Base-by-base conservation (phyloP, 2,113 vertebrate genomes). In the Gallinago media region DNA sequence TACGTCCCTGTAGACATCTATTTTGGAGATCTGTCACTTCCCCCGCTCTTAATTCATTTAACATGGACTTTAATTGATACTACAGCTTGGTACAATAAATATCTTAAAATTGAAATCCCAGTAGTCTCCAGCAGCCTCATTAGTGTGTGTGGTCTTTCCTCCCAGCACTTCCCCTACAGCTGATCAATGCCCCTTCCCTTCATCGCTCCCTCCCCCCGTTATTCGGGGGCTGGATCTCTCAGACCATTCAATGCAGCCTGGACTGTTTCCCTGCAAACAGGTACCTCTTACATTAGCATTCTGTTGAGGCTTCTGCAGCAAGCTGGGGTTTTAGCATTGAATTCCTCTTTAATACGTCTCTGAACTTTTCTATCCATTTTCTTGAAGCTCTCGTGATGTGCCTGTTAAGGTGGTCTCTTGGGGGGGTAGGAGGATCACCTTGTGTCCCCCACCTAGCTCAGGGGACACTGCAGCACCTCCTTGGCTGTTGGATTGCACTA, bases 161-260 rank as follows among this genome's bases (percentile, higher is more conserved):
- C n/a, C 34, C 56, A 58, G 63, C 12, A 19, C 15, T 92, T 81
- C 44, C n/a, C 36, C 29, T 18, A 8, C 17, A 79, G 15, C 17
- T 72, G 29, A 46, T 89, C 50, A 20, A 70, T 76, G 47, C 5
- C 15, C 38, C 8, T 16, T 62, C 42, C 17, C 50, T 9, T 32
- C 32, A 22, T 25, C 8, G 3, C 29, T 4, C 6, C 6, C 17
- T 21, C 2, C 2, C 3, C 3, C 4, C 4, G 15, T 38, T 75
- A 6, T 73, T 89, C n/a, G 32, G n/a, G 22, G 10, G 5, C 2
- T 88, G 58, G 14, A 25, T 79, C 59, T 75, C 66, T 85, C 23
- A 15, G 36, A 1, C 56, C 29, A 65, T 13, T 91, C 79, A 36
- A 8, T 26, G n/a, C 12, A 46, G 23, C 0, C 0, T 68, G 2